Percentiles rank a stretch among this genome's conserved stretches.
These are phyloP conservation scores for Loriculus beryllinus DNA, from an alignment of 2,797 vertebrate genomes.

Conservation along the genomic window DNA sequence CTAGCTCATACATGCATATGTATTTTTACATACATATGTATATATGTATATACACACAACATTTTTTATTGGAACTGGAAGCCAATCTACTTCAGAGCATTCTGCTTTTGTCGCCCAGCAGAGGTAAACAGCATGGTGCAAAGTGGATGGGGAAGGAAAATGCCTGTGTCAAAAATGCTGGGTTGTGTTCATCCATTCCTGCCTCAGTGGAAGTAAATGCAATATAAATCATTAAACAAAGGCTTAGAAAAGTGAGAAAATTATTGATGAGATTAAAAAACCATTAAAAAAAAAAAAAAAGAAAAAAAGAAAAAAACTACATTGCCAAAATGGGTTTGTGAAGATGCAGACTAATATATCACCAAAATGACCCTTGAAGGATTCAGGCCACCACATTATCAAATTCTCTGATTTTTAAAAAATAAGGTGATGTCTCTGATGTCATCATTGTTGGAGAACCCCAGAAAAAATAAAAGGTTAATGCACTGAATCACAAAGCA, in stretches of 20 bases:
- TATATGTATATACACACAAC: not conserved
- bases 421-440: not conserved
- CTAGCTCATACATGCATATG: not conserved
- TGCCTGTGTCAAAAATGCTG: not conserved
- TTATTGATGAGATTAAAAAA: not conserved
- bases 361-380: not conserved
- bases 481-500: not conserved
- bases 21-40: not conserved
- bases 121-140: not conserved
- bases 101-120: not conserved
- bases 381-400: not conserved
- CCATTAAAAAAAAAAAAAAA: rapidly evolving
- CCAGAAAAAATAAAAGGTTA: not conserved
- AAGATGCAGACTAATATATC: not conserved
- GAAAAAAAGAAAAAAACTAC: not conserved
- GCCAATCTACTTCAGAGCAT: not conserved
- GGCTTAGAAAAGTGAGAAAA: not conserved
- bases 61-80: not conserved
- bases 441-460: not conserved
- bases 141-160: not conserved
- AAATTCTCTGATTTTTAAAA: not conserved
- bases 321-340: not conserved
- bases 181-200: not conserved
- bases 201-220: not conserved
- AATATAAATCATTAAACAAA: not conserved